Evolutionary conservation across 2,797 vertebrate species (phyloP).

Genomic region (Paratrypauchen microcephalus): DNA sequence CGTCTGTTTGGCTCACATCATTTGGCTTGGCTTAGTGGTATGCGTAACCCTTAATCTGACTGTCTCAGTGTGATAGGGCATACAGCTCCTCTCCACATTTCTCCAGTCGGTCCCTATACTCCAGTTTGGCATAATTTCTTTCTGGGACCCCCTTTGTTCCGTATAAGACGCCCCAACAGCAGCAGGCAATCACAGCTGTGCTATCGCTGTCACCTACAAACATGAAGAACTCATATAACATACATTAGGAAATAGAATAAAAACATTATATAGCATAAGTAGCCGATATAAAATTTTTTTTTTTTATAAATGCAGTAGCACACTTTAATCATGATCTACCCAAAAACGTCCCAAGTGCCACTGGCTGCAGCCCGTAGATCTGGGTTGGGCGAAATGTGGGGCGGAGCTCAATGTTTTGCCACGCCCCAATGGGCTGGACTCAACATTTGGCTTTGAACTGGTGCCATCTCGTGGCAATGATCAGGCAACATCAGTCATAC

Average conservation of each 20-base stretch:
- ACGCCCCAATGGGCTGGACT: too few species aligned
- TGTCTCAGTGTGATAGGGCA: conserved; percentile 68
- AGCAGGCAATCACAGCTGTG: conserved; percentile 82
- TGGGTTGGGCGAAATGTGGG: too few species aligned
- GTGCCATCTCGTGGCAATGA: too few species aligned
- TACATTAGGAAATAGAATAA: not conserved
- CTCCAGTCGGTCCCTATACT: conserved; percentile 79
- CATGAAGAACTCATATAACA: not conserved
- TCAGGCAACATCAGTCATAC: too few species aligned
- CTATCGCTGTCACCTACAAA: conserved; percentile 83
- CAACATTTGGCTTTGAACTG: too few species aligned
- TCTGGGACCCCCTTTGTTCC: conserved; percentile 72
- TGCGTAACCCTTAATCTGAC: not conserved
- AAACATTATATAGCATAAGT: not conserved
- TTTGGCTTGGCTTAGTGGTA: conserved; percentile 11
- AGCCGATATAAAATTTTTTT: too few species aligned
- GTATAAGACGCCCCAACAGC: conserved; percentile 80
- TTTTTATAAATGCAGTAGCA: too few species aligned
- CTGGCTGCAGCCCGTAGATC: too few species aligned
- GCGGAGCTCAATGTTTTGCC: too few species aligned
- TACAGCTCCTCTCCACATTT: conserved; percentile 70
- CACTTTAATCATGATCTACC: not conserved
- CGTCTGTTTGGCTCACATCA: conserved; percentile 20
- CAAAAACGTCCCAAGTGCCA: too few species aligned
- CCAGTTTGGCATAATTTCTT: conserved; percentile 77